Evolutionary conservation across 2,113 vertebrate species (phyloP), one percentile per base, ranked within the genome.

Genomic region (Calidris pygmaea): DNA sequence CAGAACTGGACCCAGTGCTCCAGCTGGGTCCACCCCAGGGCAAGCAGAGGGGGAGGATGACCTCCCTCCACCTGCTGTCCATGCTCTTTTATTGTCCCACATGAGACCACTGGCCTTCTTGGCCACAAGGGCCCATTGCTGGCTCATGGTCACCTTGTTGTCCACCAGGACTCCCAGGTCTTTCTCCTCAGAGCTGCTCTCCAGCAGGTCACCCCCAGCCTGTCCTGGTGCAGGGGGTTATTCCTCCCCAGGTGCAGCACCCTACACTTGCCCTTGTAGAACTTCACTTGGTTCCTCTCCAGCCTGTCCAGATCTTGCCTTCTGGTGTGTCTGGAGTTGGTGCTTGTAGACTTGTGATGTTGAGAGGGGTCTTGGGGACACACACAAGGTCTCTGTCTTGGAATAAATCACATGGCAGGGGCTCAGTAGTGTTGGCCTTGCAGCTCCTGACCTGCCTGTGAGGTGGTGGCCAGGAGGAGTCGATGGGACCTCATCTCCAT

Each of bases 401-500:
- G 13, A 22, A 19, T 39, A 35, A 47, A 26, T 41, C 1, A 0
- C 4, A 1, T 3, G 20, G 3, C 20, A 17, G 23, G 23, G 7
- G 15, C 47, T 62, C 6, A 1, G 29, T 37, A 7, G 4, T 0
- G 3, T 34, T 16, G 9, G 6, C 53, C 4, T 37, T 1, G 2
- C 5, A 5, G 47, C 12, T 52, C 9, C 7, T 4, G 35, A 45
- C 52, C 21, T 35, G 16, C 66, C 16, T 23, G n/a, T 0, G 8
- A 71, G 34, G 14, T 2, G 12, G 10, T 4, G 48, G 26, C 48
- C 29, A 41, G 41, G 24, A 81, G 21, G 21, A 58, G 32, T 6
- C 0, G 5, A 4, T 1, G 14, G 35, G 52, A 58, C 20, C 30
- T 48, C 13, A 3, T 10, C 1, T 1, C 20, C 1, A 0, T 4